Base-by-base conservation (phyloP, 1,140 invertebrate genomes). In the Grapholita molesta region DNA sequence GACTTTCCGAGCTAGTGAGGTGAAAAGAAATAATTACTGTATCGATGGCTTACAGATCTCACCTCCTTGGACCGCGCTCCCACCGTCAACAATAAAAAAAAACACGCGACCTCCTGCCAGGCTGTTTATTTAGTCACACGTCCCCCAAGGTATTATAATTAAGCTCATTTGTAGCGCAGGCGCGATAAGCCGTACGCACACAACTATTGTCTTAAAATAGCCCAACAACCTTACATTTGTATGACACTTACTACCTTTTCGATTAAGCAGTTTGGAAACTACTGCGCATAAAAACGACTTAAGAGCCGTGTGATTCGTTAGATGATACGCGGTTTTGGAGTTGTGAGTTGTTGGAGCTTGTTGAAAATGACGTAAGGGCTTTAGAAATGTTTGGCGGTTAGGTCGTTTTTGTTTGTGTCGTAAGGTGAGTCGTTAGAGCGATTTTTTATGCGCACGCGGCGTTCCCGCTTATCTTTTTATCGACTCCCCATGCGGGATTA, bases 381-480 rank as follows among this genome's bases (percentile, higher is more conserved):
- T 21, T 48, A n/a, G 2, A 48, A 3, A 8, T 21, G 7, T 21
- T 21, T 48, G 42, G 18, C 6, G 21, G 42, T 21, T 48, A 48
- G 42, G 42, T 8, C 21, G 42, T 48, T 48, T 48, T 48, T 4
- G 28, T 30, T 1, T 21, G 18, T 7, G 18, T 9, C n/a, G 7
- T 9, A 9, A 90, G 86, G 88, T 89, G 86, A 80, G 82, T 89
- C 86, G 80, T 89, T 89, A 90, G 81, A 84, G 71, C 75, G 66
- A 70, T 78, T 42, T 48, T 48, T 86, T 85, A 82, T 89, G 88
- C 88, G 88, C 88, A 88, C 87, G 87, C 88, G 88, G 83, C 87
- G 82, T 48, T 61, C 78, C 80, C 79, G 83, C 82, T 89, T 90
- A 90, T 90, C 87, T 89, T 90, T 90, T 90, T 90, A 90, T 90